Base-by-base conservation (phyloP, 2,113 vertebrate genomes). In the Rhinoptilus africanus region DNA sequence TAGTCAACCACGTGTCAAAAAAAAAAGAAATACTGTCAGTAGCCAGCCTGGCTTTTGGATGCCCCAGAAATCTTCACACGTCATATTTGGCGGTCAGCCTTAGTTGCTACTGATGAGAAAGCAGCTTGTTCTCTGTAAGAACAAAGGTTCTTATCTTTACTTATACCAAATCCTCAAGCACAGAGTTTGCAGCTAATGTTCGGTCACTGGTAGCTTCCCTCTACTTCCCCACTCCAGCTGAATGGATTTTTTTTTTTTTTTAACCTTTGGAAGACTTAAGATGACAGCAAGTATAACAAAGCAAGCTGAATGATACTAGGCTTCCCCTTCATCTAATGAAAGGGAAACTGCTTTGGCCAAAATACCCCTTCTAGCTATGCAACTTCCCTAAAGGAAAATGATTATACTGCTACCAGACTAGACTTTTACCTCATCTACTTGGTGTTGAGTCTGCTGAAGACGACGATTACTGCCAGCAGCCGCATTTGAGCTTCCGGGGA, bases 371-470 rank as follows among this genome's bases (percentile, higher is more conserved):
- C 14, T 9, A 60, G 26, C 16, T 56, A 28, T 6, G 45, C 0
- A 56, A 3, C 3, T 48, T 91, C 89, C 34, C 60, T 47, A 27
- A 24, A 63, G 54, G 32, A 66, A 68, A 47, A 60, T 2, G 1
- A 23, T 10, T 39, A 73, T 45, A 39, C 14, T 28, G 14, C 21
- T 30, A 10, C 26, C 24, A 53, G 19, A 67, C 8, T 24, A 64
- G 64, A 60, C 30, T 47, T 91, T 76, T 98, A 98, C 98, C 98
- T 98, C 98, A 87, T 98, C 97, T 12, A 98, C 98, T 98, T 98
- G 98, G 68, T 98, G 96, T 0, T 98, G 98, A 9, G 98, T 98
- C 95, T 98, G 98, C 94, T 98, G 98, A 48, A 98, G 98, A 57
- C 98, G 97, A 50, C 97, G 97, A 48, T 88, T 98, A 27, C 96